phyloP scores from a whole-genome alignment of 2,888 invertebrate species.

The Watsonalla binaria region DNA sequence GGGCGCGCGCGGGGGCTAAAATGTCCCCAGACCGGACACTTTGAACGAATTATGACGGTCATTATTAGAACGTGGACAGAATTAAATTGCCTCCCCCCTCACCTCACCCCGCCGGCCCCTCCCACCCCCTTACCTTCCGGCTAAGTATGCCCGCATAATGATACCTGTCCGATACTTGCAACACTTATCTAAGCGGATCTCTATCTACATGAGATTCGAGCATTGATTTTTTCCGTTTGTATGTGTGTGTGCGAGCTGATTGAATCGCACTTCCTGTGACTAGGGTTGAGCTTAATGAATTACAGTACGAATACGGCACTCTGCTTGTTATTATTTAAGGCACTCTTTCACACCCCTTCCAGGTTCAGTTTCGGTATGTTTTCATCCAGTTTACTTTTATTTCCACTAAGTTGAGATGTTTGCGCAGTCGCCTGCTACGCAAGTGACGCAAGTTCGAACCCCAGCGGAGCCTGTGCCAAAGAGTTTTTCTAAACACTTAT shows the following conservation, averaged over 20 bases:
- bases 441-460: too few relatives aligned
- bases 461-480: too few relatives aligned
- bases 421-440: too few relatives aligned
- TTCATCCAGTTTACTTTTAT: too few relatives aligned
- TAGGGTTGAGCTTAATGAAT: background rate
- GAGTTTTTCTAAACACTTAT: too few relatives aligned
- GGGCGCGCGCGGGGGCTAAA: conserved; percentile 54
- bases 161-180: conserved; percentile 71
- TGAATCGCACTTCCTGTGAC: conserved; percentile 7
- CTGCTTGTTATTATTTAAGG: too few relatives aligned
- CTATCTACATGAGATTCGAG: conserved; percentile 28
- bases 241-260: conserved; percentile 19
- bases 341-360: too few relatives aligned
- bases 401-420: too few relatives aligned
- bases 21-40: conserved; percentile 79
- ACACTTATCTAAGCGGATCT: conserved; percentile 59
- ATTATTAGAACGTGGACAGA: conserved; percentile 82
- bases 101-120: conserved; percentile 28
- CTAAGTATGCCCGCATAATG: conserved; percentile 75
- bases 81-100: conserved; percentile 78
- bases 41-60: conserved; percentile 82
- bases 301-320: too few relatives aligned
- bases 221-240: conserved; percentile 22
- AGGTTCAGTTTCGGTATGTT: too few relatives aligned
- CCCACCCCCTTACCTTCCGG: conserved; percentile 53